phyloP scores from a whole-genome alignment of 2,888 invertebrate genomes.

The Smittia sp. region DNA sequence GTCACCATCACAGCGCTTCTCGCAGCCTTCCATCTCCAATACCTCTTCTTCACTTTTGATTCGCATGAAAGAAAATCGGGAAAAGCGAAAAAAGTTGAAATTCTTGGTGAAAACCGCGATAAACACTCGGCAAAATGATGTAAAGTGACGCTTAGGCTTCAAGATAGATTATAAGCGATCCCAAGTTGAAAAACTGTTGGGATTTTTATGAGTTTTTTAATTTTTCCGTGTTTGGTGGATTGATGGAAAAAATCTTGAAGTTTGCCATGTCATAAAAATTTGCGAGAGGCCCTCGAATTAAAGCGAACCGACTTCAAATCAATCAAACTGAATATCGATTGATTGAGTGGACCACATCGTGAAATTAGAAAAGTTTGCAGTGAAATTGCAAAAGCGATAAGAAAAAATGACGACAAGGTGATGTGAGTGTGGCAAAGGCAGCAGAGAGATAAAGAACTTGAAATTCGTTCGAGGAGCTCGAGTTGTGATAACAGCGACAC shows the following conservation, averaged over 20 bases:
- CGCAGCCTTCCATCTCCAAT: too few species aligned
- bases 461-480: too few species aligned
- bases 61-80: neutral
- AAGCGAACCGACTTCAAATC: too few species aligned
- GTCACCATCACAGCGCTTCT: neutral
- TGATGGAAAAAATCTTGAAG: neutral
- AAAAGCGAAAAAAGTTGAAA: neutral
- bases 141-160: neutral
- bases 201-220: constrained; percentile 9
- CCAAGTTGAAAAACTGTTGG: constrained; percentile 1
- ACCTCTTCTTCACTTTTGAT: too few species aligned
- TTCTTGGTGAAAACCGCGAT: neutral
- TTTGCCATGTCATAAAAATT: neutral
- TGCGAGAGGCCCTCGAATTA: neutral
- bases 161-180: neutral
- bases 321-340: neutral
- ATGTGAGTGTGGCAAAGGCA: too few species aligned
- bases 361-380: too few species aligned
- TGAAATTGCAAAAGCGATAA: too few species aligned
- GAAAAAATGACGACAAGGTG: too few species aligned
- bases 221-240: neutral
- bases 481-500: too few species aligned
- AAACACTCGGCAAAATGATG: neutral
- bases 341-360: too few species aligned
- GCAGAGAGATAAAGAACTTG: too few species aligned